Conservation (phyloP, 2,888 invertebrate species). For the Pogonocherus hispidulus region DNA sequence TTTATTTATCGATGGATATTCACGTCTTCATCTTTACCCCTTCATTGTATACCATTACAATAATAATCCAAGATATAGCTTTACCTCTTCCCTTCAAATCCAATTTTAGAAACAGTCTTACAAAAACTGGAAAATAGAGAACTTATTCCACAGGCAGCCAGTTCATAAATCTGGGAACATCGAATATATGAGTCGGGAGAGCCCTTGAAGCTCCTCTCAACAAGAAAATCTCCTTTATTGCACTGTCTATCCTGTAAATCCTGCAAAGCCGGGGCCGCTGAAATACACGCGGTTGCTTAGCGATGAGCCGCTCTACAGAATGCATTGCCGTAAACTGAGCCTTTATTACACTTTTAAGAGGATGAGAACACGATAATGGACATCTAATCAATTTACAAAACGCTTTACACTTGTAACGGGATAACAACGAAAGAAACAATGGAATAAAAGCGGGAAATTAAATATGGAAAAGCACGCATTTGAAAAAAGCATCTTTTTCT, state of each 20-base stretch:
- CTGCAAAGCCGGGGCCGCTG: constrained; percentile 54
- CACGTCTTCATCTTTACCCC: too few relatives aligned
- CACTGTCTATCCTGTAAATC: constrained; percentile 61
- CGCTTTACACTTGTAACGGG: constrained; percentile 38
- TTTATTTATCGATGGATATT: too few relatives aligned
- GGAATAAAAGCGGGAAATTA: neutral
- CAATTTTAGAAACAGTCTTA: neutral
- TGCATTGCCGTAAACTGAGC: constrained; percentile 54
- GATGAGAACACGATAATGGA: constrained; percentile 57
- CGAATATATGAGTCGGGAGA: constrained; percentile 65
- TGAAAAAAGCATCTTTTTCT: too few relatives aligned
- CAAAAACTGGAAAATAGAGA: constrained; percentile 23
- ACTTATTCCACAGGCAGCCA: constrained; percentile 45
- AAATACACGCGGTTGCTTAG: constrained; percentile 57
- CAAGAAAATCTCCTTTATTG: constrained; percentile 69
- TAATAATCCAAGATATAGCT: too few relatives aligned
- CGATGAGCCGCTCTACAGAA: constrained; percentile 53
- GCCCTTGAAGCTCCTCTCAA: constrained; percentile 67
- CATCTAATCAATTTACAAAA: constrained; percentile 52
- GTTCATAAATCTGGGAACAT: constrained; percentile 66
- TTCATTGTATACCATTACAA: too few relatives aligned
- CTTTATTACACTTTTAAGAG: constrained; percentile 65
- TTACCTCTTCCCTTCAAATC: neutral
- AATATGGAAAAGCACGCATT: neutral
- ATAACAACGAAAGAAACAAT: constrained; percentile 26